A percentile compares a stretch with the other conserved stretches of the same genome.
Conservation (phyloP, 1,140 invertebrate species). For the Mizuhopecten yessoensis region DNA sequence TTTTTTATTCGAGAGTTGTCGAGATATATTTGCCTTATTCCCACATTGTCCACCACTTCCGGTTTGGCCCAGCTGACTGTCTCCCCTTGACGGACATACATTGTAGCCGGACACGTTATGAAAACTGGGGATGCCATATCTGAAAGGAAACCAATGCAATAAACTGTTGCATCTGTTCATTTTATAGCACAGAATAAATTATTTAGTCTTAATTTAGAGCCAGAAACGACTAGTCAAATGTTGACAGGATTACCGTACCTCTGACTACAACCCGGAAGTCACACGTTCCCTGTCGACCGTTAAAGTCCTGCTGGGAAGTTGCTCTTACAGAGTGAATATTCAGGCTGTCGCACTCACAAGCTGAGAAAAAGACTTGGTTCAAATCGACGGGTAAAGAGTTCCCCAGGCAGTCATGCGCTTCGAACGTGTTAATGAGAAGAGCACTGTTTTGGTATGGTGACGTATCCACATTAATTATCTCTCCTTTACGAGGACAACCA, state of each 20-base stretch:
- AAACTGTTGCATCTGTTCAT: no score
- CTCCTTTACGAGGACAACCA: not conserved
- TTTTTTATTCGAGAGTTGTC: constrained; percentile 5
- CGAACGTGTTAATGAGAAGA: not conserved
- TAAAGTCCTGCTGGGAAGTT: not conserved
- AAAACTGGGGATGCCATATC: not conserved
- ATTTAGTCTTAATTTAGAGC: no score
- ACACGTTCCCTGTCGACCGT: not conserved
- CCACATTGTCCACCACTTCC: not conserved
- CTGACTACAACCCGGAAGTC: not conserved
- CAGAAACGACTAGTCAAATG: no score
- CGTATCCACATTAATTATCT: not conserved
- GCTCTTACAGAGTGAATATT: not conserved
- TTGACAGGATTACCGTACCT: not conserved
- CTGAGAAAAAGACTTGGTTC: not conserved
- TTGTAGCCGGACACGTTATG: not conserved
- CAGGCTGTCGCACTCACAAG: not conserved
- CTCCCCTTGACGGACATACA: not conserved
- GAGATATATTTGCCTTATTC: not conserved
- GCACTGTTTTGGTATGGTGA: not conserved
- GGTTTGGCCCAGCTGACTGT: not conserved
- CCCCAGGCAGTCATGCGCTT: not conserved
- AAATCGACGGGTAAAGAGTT: not conserved
- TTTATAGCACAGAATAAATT: no score
- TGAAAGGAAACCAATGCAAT: not conserved